Conservation (phyloP, 2,888 invertebrate genomes). For the Torymus texanus region DNA sequence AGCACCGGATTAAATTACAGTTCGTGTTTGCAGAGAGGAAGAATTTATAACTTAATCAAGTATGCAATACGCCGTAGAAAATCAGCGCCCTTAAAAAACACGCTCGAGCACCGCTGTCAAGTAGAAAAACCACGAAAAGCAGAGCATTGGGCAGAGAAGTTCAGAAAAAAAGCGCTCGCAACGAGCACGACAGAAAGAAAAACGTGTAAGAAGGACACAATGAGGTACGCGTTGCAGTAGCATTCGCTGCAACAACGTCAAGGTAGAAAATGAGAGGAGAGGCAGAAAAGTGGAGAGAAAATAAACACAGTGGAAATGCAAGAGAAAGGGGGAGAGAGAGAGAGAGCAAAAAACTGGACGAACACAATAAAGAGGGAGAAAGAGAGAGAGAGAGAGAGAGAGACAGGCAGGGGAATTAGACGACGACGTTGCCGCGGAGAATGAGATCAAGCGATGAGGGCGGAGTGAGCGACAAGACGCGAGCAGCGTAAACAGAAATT, state of each 20-base stretch:
- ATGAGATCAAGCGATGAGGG: conserved; percentile 52
- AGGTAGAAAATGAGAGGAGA: conserved; percentile 2
- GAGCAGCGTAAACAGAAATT: conserved; percentile 41
- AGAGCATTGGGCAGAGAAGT: conserved; percentile 2
- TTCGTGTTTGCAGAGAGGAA: background rate
- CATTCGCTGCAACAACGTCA: conserved; percentile 1
- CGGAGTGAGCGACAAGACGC: conserved; percentile 23
- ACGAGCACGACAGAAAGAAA: background rate
- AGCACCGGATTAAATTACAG: too few relatives aligned
- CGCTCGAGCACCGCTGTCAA: too few relatives aligned
- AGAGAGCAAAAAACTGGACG: background rate
- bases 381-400: conserved; percentile 37
- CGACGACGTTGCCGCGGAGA: conserved; percentile 42
- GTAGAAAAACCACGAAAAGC: conserved; percentile 24
- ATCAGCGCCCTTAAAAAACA: background rate
- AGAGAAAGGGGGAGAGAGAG: conserved; percentile 12
- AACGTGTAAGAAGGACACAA: conserved; percentile 27
- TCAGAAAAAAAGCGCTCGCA: background rate
- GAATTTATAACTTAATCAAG: background rate
- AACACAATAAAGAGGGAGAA: conserved; percentile 30
- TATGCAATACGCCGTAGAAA: background rate
- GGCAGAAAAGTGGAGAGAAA: background rate
- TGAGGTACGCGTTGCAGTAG: background rate
- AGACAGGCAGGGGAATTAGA: conserved; percentile 34
- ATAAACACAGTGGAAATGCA: background rate